Base-by-base conservation (phyloP, 2,888 invertebrate genomes). In the Apotomis capreana region DNA sequence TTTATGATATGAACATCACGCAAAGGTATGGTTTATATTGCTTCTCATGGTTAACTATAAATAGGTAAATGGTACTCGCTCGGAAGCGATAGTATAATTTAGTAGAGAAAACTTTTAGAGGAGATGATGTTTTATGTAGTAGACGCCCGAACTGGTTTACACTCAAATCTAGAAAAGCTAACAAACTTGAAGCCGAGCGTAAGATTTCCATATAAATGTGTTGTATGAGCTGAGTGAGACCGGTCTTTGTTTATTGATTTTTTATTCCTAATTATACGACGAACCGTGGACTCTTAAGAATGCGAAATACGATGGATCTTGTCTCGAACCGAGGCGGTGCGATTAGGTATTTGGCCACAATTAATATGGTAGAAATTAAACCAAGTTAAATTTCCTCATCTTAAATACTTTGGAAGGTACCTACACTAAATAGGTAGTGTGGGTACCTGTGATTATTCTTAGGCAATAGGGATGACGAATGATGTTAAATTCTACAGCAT, bases 171-270 rank as follows among this genome's bases (percentile, higher is more conserved):
- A 70, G 74, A 60, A 71, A 60, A 74, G 74, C 71, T 77, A 73
- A 76, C 75, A 78, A 78, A 77, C 73, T 74, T 78, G 76, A 74
- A 75, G 71, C 75, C 75, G 74, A 76, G 73, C 74, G 79, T 68
- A 72, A 78, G 76, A 86, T 87, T 87, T 83, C 81, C 86, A 87
- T 88, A 84, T 84, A 85, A 86, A 88, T 87, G 82, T 81, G 80
- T 80, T 81, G 78, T 79, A 65, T 63, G 80, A 78, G 79, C 78
- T 75, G 77, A 77, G 77, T 76, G 72, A 77, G 79, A 87, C 88
- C 84, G 87, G 88, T 89, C 84, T 84, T 82, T 82, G 81, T 83
- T 84, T 83, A 82, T 80, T 77, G 77, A 82, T 81, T 81, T 79
- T 79, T 81, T 74, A 80, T 79, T 78, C 76, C 73, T 74, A 74